A percentile compares a stretch with the other conserved stretches of the same genome.
Conservation (phyloP, 2,797 vertebrate species). For the Dipus sagitta region DNA sequence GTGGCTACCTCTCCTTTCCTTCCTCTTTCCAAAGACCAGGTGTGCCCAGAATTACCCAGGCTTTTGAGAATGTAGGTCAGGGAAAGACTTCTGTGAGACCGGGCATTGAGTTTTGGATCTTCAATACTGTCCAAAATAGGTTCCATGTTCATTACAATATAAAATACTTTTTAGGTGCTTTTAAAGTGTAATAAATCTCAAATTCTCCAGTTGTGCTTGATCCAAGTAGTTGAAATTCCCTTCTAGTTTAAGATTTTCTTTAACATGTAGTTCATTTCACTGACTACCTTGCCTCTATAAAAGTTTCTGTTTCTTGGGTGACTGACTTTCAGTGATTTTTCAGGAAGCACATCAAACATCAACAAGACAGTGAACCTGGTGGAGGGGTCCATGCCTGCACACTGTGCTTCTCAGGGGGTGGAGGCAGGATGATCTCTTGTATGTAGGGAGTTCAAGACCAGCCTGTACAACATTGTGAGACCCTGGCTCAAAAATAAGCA, state of each 20-base stretch:
- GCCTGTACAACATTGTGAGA: not conserved
- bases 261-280: not conserved
- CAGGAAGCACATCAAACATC: constrained; percentile 15
- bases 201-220: not conserved
- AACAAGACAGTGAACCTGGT: accelerated
- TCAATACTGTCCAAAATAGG: not conserved
- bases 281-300: not conserved
- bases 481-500: not conserved
- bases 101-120: not conserved
- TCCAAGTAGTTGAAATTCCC: not conserved
- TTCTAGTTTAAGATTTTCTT: not conserved
- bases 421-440: not conserved
- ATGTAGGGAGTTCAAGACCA: not conserved
- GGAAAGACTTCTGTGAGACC: not conserved
- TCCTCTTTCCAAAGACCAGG: not conserved
- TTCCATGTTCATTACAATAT: not conserved
- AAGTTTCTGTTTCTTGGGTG: constrained; percentile 40
- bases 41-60: not conserved
- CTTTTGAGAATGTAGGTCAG: not conserved
- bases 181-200: not conserved
- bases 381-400: accelerated
- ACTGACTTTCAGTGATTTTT: constrained; percentile 35
- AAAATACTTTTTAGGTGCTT: constrained; percentile 13
- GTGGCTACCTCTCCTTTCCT: not conserved
- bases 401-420: too few species aligned